Evolutionary conservation across 2,888 invertebrate species (phyloP).

Genomic region (Drosophila emarginata): DNA sequence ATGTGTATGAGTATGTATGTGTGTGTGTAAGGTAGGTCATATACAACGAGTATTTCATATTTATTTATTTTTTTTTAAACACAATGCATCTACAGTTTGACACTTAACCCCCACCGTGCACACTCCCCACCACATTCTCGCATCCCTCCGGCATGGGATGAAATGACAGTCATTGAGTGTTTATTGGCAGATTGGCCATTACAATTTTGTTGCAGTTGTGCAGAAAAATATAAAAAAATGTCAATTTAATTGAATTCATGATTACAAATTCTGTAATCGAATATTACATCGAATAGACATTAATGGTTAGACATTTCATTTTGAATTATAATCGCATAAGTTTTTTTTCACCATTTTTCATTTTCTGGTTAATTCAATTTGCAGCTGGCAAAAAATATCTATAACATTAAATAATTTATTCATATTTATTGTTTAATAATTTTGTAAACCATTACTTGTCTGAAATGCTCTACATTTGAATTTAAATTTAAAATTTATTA

Average conservation of each 20-base stretch:
- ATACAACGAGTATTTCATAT: slow-evolving; percentile 8
- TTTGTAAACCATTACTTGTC: too few relatives aligned
- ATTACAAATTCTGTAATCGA: neutral
- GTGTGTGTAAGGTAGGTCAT: slow-evolving; percentile 49
- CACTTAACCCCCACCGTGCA: neutral
- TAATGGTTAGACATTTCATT: slow-evolving; percentile 1
- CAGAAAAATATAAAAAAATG: neutral
- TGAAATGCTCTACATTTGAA: too few relatives aligned
- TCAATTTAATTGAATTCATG: slow-evolving; percentile 6
- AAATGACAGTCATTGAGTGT: neutral
- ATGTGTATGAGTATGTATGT: slow-evolving; percentile 23
- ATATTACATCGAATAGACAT: neutral
- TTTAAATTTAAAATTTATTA: too few relatives aligned
- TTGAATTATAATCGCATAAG: neutral
- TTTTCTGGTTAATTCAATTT: neutral
- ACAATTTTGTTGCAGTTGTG: slow-evolving; percentile 2
- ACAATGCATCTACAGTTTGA: neutral
- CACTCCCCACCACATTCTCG: too few relatives aligned
- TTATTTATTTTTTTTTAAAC: too few relatives aligned
- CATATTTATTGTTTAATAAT: neutral
- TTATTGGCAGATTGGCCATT: slow-evolving; percentile 7
- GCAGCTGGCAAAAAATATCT: slow-evolving; percentile 1
- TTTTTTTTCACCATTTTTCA: neutral
- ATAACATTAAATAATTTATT: slow-evolving; percentile 16
- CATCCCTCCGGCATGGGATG: neutral